These are phyloP conservation scores for Dolichopus griseipennis DNA, from an alignment of 2,888 invertebrate genomes.

Conservation along the genomic window DNA sequence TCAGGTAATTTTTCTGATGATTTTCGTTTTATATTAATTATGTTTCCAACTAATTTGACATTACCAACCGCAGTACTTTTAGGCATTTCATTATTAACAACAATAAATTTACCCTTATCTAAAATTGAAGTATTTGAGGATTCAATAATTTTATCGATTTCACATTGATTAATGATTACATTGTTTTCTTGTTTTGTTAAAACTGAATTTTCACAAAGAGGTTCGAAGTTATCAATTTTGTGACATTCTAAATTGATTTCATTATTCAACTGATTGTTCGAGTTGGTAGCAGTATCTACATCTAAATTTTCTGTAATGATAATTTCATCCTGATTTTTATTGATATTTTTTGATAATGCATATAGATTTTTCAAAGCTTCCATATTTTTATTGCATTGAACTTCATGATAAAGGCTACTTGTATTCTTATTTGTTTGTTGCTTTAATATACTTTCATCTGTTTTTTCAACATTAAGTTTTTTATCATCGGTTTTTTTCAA, in stretches of 20 bases:
- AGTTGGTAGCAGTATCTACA: too few species aligned
- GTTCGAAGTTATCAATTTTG: not conserved
- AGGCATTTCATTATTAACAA: not conserved
- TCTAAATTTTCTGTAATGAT: too few species aligned
- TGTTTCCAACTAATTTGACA: not conserved
- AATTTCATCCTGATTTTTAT: too few species aligned
- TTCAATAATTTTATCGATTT: not conserved
- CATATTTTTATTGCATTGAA: not conserved
- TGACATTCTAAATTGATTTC: not conserved
- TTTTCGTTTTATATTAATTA: not conserved
- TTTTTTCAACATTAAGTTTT: not conserved
- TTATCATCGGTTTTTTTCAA: not conserved
- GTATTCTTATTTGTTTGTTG: not conserved
- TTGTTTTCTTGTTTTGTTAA: not conserved
- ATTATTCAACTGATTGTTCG: not conserved
- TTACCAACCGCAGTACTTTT: not conserved
- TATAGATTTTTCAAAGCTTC: not conserved
- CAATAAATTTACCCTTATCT: not conserved
- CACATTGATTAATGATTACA: not conserved
- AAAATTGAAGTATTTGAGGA: not conserved
- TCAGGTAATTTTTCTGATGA: not conserved
- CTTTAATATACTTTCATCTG: not conserved
- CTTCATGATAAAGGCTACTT: not conserved
- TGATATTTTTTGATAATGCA: not conserved
- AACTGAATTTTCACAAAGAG: not conserved